Base-by-base conservation (phyloP, 2,113 vertebrate species). In the Alethe diademata region DNA sequence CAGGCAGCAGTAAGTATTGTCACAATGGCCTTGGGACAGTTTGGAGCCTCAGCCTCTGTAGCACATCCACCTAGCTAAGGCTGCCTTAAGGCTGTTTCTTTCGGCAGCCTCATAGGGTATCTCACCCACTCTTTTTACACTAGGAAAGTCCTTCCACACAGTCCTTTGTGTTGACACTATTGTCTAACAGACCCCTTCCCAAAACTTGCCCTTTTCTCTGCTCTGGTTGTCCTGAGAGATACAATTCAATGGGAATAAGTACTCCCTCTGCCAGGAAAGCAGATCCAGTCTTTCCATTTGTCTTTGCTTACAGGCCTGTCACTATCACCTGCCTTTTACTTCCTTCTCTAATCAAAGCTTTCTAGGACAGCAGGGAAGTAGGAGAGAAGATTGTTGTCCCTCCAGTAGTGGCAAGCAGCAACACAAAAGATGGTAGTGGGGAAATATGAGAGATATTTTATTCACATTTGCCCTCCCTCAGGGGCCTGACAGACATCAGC, bases 401-500 rank as follows among this genome's bases (percentile, higher is more conserved):
- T 67, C 66, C 16, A 40, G 19, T 1, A 35, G 47, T 29, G 35
- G 42, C 43, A n/a, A 80, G 31, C 38, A 47, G 25, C 36, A 88
- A 64, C 31, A 48, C 45, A 72, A 69, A 54, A 78, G 31, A 58
- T 58, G 18, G 56, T 62, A 42, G 48, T 33, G 31, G 78, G 25
- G 35, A 66, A 85, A 85, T 24, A 61, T 4, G 29, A 22, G 53
- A 69, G 33, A 29, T 29, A 26, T 45, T 74, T 85, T 47, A 48
- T 91, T 75, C 29, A 47, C 40, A 42, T 71, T 58, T 11, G 78
- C 38, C 14, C 40, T 97, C 47, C 61, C 69, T 33, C 84, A 99
- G 99, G 86, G 80, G 94, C 45, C 96, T 99, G 94, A 98, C 96
- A 72, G 98, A 99, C 78, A 98, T 99, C 74, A 51, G 84, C 58